Evolutionary conservation across 2,113 vertebrate genomes (phyloP).

Genomic region (Epinephelus fuscoguttatus): DNA sequence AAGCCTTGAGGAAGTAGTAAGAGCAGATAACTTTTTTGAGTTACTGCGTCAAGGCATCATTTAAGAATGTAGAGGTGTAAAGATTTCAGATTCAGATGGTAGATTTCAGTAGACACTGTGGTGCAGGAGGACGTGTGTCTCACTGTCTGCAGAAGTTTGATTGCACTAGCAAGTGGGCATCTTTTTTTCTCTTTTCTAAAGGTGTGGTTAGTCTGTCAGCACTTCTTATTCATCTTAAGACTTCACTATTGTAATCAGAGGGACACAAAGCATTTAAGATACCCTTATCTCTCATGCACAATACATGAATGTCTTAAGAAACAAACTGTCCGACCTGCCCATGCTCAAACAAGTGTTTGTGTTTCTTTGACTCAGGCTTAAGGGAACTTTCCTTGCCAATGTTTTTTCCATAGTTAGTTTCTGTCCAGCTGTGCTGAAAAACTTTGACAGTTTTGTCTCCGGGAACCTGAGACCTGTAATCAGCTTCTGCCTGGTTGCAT

Average conservation of each 20-base stretch:
- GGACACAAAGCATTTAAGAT: slow-evolving; percentile 13
- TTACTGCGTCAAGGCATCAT: not conserved
- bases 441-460: slow-evolving; percentile 30
- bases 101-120: not conserved
- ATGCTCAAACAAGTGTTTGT: slow-evolving; percentile 3
- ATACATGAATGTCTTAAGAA: not conserved
- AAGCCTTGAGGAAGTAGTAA: slow-evolving; percentile 27
- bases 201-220: slow-evolving; percentile 3
- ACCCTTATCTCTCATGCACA: slow-evolving; percentile 29
- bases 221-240: slow-evolving; percentile 16
- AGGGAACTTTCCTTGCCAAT: not conserved
- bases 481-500: slow-evolving; percentile 32
- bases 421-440: not conserved
- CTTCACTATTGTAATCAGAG: slow-evolving; percentile 7
- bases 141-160: not conserved
- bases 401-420: not conserved
- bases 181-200: not conserved
- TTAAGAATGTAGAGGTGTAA: too few relatives aligned
- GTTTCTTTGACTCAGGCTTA: not conserved
- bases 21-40: not conserved
- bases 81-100: not conserved
- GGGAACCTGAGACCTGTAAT: slow-evolving; percentile 71
- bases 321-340: slow-evolving; percentile 1
- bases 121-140: not conserved
- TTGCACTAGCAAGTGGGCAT: not conserved